Conservation (phyloP, 2,113 vertebrate species). For the Leptodactylus fuscus region DNA sequence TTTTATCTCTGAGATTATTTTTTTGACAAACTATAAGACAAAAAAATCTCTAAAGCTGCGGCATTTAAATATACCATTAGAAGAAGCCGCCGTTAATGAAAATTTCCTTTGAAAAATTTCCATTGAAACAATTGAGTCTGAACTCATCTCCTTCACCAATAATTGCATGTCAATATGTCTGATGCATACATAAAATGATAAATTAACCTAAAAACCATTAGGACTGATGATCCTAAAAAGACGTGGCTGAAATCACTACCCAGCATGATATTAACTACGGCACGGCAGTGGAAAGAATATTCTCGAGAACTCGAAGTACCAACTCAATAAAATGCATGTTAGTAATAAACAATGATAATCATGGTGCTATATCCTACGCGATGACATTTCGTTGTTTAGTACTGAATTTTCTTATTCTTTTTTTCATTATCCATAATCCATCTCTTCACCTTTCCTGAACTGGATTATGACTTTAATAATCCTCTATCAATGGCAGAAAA, state of each 20-base stretch:
- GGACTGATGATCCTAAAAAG: conserved; percentile 13
- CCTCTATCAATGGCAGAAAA: conserved; percentile 59
- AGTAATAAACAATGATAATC: not conserved
- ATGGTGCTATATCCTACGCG: not conserved
- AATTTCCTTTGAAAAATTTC: conserved; percentile 3
- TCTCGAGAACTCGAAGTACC: no score
- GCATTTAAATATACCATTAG: conserved; percentile 23
- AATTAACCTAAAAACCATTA: conserved; percentile 50
- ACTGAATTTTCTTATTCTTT: not conserved
- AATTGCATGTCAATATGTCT: conserved; percentile 51
- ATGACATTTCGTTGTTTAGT: not conserved
- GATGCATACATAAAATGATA: conserved; percentile 38
- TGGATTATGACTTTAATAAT: conserved; percentile 60
- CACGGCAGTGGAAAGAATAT: not conserved
- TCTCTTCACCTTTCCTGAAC: conserved; percentile 7
- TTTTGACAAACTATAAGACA: conserved; percentile 16
- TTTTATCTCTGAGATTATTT: conserved; percentile 26
- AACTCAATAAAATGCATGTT: not conserved
- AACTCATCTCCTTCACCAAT: conserved; percentile 27
- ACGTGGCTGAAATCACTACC: not conserved
- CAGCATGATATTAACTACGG: not conserved
- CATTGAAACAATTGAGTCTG: not conserved
- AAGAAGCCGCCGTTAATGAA: conserved; percentile 25
- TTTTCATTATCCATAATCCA: conserved; percentile 3
- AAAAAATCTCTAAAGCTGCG: not conserved